Conservation (phyloP, 2,797 vertebrate genomes). For the Poeciliopsis gracilis region DNA sequence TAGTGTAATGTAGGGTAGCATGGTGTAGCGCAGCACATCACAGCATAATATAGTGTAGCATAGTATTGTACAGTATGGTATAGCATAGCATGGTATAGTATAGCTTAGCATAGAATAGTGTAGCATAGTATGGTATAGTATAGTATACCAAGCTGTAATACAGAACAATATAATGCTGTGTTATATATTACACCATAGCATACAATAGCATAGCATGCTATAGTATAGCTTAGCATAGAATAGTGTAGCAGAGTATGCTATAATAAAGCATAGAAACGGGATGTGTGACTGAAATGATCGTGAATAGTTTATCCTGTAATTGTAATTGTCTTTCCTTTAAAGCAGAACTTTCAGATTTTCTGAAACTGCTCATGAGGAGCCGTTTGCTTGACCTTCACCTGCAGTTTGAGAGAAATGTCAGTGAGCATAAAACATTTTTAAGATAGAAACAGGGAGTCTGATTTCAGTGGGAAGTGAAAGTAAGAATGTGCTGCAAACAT, state of each 20-base stretch:
- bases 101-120: too few species aligned
- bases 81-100: too few species aligned
- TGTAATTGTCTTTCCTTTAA: background rate
- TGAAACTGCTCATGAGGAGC: background rate
- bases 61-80: too few species aligned
- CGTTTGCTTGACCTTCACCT: background rate
- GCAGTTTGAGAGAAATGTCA: background rate
- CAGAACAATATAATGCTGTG: too few species aligned
- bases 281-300: background rate
- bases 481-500: constrained; percentile 7
- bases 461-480: background rate
- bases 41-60: too few species aligned
- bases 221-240: too few species aligned
- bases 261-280: background rate
- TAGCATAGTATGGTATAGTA: background rate
- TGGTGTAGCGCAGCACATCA: too few species aligned
- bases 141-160: background rate
- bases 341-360: background rate
- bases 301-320: background rate
- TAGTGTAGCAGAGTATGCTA: background rate
- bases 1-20: too few species aligned
- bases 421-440: background rate
- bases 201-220: too few species aligned
- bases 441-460: background rate
- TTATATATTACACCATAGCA: too few species aligned